phyloP scores from a whole-genome alignment of 2,113 vertebrate species.

The Triplophysa siluroides region DNA sequence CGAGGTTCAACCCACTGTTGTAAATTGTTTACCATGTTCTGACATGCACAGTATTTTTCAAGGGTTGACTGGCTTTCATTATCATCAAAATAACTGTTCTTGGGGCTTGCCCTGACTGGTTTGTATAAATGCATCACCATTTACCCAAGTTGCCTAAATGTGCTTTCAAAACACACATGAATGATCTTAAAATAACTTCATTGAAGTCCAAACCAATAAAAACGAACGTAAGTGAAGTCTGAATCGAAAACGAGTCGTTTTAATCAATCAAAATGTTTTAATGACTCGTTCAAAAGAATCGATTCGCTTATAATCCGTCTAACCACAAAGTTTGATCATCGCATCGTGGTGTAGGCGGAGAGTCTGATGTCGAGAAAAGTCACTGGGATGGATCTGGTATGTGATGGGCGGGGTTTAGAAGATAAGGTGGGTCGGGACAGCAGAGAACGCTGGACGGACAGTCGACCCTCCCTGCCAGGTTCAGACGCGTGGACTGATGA shows the following conservation, averaged over 20 bases:
- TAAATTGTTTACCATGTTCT: conserved; percentile 2
- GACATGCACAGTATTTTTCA: not conserved
- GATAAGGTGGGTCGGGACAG: conserved; percentile 32
- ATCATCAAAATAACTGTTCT: not conserved
- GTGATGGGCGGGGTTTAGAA: conserved; percentile 32
- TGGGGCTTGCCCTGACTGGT: not conserved
- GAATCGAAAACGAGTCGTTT: no score
- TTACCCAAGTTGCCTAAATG: not conserved
- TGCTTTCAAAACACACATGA: no score
- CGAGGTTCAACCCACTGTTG: not conserved
- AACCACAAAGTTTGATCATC: not conserved
- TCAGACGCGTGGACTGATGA: conserved; percentile 9
- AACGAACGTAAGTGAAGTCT: no score
- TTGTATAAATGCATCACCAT: not conserved
- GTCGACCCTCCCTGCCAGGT: not conserved
- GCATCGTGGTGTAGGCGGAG: conserved; percentile 4
- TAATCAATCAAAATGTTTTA: not conserved
- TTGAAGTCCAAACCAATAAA: no score
- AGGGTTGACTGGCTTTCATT: not conserved
- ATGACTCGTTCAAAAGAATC: not conserved
- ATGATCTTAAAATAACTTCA: no score
- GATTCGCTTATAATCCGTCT: not conserved
- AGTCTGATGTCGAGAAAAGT: not conserved
- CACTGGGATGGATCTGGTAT: not conserved
- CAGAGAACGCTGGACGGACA: not conserved